phyloP scores from a whole-genome alignment of 1,140 invertebrate genomes.

The Gryllus bimaculatus region DNA sequence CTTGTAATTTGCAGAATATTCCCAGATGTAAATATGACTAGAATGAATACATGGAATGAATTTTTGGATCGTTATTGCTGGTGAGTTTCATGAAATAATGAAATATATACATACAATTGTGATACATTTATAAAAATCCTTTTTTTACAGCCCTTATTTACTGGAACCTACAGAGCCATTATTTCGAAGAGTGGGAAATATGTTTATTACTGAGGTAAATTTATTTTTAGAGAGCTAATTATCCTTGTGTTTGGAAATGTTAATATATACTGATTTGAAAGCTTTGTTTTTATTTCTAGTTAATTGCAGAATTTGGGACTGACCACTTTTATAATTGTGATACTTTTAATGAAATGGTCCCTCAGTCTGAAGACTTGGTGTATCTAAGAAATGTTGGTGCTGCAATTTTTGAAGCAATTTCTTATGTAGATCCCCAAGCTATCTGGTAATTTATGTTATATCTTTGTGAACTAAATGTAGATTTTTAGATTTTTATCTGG shows the following conservation, averaged over 20 bases:
- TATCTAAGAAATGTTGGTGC: slow-evolving; percentile 56
- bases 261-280: slow-evolving; percentile 14
- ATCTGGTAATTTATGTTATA: slow-evolving; percentile 49
- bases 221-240: not conserved
- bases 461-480: no score
- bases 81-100: slow-evolving; percentile 32
- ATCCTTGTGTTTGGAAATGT: not conserved
- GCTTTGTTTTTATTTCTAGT: slow-evolving; percentile 36
- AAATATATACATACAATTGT: not conserved
- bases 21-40: slow-evolving; percentile 57
- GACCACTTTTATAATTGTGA: slow-evolving; percentile 84
- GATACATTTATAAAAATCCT: not conserved
- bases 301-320: slow-evolving; percentile 59
- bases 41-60: slow-evolving; percentile 58
- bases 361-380: slow-evolving; percentile 43
- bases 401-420: slow-evolving; percentile 62
- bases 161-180: slow-evolving; percentile 68
- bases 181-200: slow-evolving; percentile 58
- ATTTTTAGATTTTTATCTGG: no score
- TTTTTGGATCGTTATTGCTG: slow-evolving; percentile 68
- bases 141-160: slow-evolving; percentile 52
- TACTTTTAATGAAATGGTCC: slow-evolving; percentile 84
- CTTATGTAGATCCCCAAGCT: slow-evolving; percentile 57
- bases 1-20: slow-evolving; percentile 45
- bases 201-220: slow-evolving; percentile 56